phyloP scores from a whole-genome alignment of 2,888 invertebrate species.

The Rotaria sp. region DNA sequence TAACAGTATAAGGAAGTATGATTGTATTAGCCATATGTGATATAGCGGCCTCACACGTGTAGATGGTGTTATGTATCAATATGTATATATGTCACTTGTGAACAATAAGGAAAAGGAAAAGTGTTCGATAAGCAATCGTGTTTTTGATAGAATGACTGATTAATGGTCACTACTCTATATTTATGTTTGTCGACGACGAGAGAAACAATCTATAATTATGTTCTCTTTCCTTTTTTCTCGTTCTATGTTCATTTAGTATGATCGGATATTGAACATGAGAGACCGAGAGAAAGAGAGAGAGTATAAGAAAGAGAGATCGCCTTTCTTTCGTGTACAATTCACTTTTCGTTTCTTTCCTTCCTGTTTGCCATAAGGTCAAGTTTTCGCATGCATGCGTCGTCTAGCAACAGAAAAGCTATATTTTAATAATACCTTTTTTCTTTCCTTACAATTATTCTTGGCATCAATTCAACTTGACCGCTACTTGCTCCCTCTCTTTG shows the following conservation, averaged over 20 bases:
- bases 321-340: background rate
- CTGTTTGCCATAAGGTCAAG: background rate
- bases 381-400: background rate
- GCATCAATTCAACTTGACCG: background rate
- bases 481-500: background rate
- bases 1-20: background rate
- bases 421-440: background rate
- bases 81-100: background rate
- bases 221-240: slow-evolving; percentile 1
- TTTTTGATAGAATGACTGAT: slow-evolving; percentile 13
- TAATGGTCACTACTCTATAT: slow-evolving; percentile 1
- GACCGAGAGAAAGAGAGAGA: background rate
- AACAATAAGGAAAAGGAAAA: background rate
- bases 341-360: background rate
- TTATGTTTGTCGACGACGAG: background rate
- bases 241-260: background rate
- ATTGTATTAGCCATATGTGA: background rate
- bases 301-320: background rate
- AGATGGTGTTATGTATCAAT: background rate
- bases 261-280: background rate
- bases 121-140: slow-evolving; percentile 1
- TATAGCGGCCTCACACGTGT: background rate
- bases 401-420: background rate
- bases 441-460: background rate
- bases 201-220: slow-evolving; percentile 20